Evolutionary conservation across 2,797 vertebrate species (phyloP), one percentile per base, ranked within the genome.

Genomic region (Poeciliopsis paucimaculata): DNA sequence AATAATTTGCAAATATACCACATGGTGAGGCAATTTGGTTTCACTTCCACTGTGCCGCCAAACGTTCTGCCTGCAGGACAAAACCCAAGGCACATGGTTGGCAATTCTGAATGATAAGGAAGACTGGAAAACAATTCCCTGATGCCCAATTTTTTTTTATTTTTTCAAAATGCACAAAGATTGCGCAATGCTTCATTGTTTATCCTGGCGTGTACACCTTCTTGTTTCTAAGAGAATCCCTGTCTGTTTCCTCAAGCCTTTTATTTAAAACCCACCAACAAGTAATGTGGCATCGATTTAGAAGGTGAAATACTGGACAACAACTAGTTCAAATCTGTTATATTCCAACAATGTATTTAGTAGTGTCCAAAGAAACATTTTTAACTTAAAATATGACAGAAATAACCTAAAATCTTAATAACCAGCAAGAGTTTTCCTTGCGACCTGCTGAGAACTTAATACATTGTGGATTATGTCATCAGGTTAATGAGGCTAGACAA

Each of bases 1-100:
- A 87, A 93, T 75, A 73, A 77, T 72, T 68, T 78, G 46, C n/a
- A 84, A 89, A 89, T 83, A 83, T 71, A 77, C 64, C 73, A 82
- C 82, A 57, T 31, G 28, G 45, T 0, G 6, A 45, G 23, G 36
- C 71, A 51, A 77, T 81, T 73, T 12, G 45, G 80, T 90, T 86
- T 90, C 90, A 89, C 75, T 88, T 91, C 87, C 72, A 55, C 85
- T 78, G 3, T 13, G 39, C 5, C 47, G 77, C 15, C 43, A 43
- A 46, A 73, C 36, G 73, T 53, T 79, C 47, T 77, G 75, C 16
- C 5, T 0, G 57, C 66, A 34, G 68, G 60, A 79, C 5, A 55
- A 62, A 75, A 49, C 4, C 5, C 84, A 23, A 77, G 74, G 45
- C 64, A 55, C 73, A 46, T 66, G 1, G 77, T 70, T 89, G 77